Conservation (phyloP, 1,140 invertebrate genomes). For the Ostrea edulis region DNA sequence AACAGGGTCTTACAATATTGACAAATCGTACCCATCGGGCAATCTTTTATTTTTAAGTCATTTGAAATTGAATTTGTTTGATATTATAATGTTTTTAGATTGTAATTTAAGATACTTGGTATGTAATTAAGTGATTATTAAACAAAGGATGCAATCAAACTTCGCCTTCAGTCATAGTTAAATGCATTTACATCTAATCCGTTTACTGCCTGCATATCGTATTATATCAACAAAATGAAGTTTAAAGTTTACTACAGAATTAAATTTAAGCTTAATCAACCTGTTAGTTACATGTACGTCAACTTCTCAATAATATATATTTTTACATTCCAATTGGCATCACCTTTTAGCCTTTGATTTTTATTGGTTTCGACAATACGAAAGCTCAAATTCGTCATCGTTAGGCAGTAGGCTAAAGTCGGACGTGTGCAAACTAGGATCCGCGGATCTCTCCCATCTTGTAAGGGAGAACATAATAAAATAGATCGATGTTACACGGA, state of each 20-base stretch:
- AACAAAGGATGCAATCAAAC: constrained; percentile 13
- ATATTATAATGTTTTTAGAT: constrained; percentile 15
- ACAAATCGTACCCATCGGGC: constrained; percentile 11
- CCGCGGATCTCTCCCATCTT: neutral
- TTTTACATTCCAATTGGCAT: too few relatives aligned
- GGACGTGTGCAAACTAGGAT: too few relatives aligned
- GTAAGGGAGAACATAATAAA: neutral
- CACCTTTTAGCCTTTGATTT: neutral
- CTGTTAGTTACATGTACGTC: neutral
- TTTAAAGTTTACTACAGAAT: neutral
- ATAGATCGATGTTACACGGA: neutral
- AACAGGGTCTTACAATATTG: neutral
- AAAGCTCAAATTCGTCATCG: neutral
- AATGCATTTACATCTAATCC: constrained; percentile 25
- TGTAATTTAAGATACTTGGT: constrained; percentile 6
- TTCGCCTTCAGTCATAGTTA: constrained; percentile 7
- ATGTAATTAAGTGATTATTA: constrained; percentile 31
- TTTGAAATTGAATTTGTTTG: constrained; percentile 8
- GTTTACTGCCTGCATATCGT: neutral
- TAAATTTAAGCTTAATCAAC: constrained; percentile 16
- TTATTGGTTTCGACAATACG: neutral
- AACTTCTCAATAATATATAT: neutral
- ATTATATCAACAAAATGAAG: neutral
- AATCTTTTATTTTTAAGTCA: constrained; percentile 15
- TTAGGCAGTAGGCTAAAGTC: neutral